Base-by-base conservation (phyloP, 2,797 vertebrate genomes). In the Atherinosoma microstoma region DNA sequence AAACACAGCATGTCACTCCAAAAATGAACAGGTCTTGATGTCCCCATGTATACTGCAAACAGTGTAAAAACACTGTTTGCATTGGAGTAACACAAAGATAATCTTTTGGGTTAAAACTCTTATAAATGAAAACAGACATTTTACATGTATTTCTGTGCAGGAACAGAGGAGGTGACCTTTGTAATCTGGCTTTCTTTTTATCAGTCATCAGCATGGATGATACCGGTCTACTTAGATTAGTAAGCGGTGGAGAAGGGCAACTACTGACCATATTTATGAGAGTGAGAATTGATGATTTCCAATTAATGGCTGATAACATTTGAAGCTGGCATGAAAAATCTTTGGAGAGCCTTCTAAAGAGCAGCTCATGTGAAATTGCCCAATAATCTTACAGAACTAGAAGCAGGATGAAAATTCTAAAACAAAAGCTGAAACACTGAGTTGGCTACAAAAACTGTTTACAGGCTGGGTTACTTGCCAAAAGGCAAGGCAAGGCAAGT, bases 231-330 rank as follows among this genome's bases (percentile, higher is more conserved):
- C 5, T 56, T 7, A 30, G 12, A 56, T 54, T 29, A 54, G 12
- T 29, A 54, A 15, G 53, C 53, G 6, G 24, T 16, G 27, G 27
- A 30, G 16, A 30, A 30, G 27, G 27, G 27, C 53, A 56, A 27
- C 53, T 30, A 15, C 53, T 27, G 53, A 13, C 53, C 29, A 29
- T 30, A 56, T 56, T 56, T 16, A 56, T 56, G 53, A 8, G 15
- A 56, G 22, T 56, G 15, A 56, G 27, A 56, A 56, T 29, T 9
- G 29, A 32, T 57, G 54, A 30, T 22, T 29, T 56, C 13, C 24
- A 56, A 56, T 29, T 54, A 29, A 54, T 54, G 53, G 13, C 2
- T 56, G 27, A 56, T 56, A 56, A 56, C 53, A 56, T 47, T 29
- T 56, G 27, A 56, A 56, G 27, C 27, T 16, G 29, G 13, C 15